These are phyloP conservation scores for Tinamus guttatus DNA, from an alignment of 2,113 vertebrate genomes.

Conservation along the genomic window DNA sequence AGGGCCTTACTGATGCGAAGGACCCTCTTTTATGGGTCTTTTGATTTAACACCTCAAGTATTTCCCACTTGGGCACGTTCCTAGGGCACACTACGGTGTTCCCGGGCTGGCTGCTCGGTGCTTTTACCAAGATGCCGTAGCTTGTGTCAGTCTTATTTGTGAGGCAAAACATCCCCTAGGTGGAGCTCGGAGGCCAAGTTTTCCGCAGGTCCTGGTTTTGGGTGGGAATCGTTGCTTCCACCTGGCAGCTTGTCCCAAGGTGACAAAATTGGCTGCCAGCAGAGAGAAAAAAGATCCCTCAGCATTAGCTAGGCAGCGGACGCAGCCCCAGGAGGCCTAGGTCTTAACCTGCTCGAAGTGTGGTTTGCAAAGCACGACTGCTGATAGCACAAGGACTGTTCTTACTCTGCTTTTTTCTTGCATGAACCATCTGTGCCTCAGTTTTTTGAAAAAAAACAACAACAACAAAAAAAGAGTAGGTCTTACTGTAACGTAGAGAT, in stretches of 20 bases:
- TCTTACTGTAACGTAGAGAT: neutral
- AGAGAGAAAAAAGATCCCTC: neutral
- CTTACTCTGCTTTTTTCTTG: neutral
- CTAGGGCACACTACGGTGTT: neutral
- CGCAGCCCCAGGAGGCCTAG: neutral
- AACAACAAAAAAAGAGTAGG: neutral
- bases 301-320: neutral
- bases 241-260: neutral
- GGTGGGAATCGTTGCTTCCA: neutral
- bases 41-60: too few relatives aligned
- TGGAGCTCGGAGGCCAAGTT: slow-evolving; percentile 78
- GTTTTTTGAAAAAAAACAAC: neutral
- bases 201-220: neutral
- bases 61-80: too few relatives aligned
- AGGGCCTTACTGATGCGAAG: neutral
- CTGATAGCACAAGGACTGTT: neutral
- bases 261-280: rapidly evolving
- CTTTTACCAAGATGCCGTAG: rapidly evolving
- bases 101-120: neutral
- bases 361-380: neutral
- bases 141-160: neutral
- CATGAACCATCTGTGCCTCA: neutral
- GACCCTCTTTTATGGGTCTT: too few relatives aligned
- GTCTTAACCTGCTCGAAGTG: neutral
- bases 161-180: slow-evolving; percentile 65